Conservation (phyloP, 1,140 invertebrate species). For the Vanessa tameamea region DNA sequence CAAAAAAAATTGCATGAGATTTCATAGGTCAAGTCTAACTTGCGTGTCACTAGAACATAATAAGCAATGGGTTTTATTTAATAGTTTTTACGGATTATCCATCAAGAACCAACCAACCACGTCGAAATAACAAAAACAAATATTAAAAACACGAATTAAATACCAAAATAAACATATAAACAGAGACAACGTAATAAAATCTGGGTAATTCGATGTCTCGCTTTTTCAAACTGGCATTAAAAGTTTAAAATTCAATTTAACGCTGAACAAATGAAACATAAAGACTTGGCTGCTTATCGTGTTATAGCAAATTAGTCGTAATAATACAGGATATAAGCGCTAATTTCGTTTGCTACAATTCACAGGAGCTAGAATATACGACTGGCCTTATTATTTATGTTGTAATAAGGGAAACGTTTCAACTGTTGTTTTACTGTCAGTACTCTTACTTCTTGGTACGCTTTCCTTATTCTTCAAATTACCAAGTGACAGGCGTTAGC, state of each 20-base stretch:
- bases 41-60: no score
- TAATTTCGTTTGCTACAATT: conserved; percentile 28
- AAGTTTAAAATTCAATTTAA: conserved; percentile 39
- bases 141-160: neutral
- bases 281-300: neutral
- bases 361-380: conserved; percentile 25
- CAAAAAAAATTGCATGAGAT: no score
- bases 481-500: conserved; percentile 15
- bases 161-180: conserved; percentile 1
- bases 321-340: conserved; percentile 8
- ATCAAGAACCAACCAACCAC: no score
- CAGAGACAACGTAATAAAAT: conserved; percentile 8
- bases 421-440: conserved; percentile 42
- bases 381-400: conserved; percentile 42
- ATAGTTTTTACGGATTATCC: no score
- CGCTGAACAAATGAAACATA: conserved; percentile 24
- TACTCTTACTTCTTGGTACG: conserved; percentile 28
- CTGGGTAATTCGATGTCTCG: conserved; percentile 22
- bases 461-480: conserved; percentile 20
- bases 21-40: no score
- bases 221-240: conserved; percentile 23
- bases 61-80: no score
- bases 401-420: conserved; percentile 42
- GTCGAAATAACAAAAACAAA: neutral
- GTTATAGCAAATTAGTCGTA: conserved; percentile 15